Evolutionary conservation across 2,888 invertebrate species (phyloP), one percentile per base, ranked within the genome.

Genomic region (Caenorhabditis japonica): DNA sequence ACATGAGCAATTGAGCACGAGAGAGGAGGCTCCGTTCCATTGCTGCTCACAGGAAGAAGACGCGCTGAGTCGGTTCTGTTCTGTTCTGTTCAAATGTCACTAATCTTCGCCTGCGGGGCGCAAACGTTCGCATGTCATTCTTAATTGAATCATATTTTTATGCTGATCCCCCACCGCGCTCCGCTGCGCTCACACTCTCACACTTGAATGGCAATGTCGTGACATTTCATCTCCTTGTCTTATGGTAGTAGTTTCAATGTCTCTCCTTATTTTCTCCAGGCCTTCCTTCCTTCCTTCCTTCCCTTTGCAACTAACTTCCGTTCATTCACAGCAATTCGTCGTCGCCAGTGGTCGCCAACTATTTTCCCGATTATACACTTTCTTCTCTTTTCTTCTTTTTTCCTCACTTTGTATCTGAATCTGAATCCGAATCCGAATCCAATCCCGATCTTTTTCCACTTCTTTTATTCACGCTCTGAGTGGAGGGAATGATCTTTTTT

Each of bases 291-390:
- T n/a, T n/a, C n/a, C n/a, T n/a, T n/a, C n/a, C n/a, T n/a, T n/a
- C 64, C 56, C 44, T 59, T 68, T 59, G 59, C 58, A 68, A 70
- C n/a, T n/a, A n/a, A n/a, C 70, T 70, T 70, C 70, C 70, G 70
- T 70, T 70, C 70, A 70, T 70, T 70, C 70, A 70, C 61, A 70
- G 56, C 70, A 70, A 70, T 70, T 70, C 69, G 60, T 68, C 59
- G 68, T 30, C 58, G 44, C 30, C 53, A 60, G 55, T 61, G 55
- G 49, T 56, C 61, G 60, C 61, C 55, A 60, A 61, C 70, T 70
- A 70, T 70, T 70, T n/a, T 61, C 47, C 49, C 70, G 53, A 56
- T 70, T 70, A 70, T 70, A 70, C 56, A 70, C 59, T 70, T 70
- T 58, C 58, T 52, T 59, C 68, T 59, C 36, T 52, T 56, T 38